Conservation (phyloP, 2,797 vertebrate species). For the Mormyrus proboscirostris region DNA sequence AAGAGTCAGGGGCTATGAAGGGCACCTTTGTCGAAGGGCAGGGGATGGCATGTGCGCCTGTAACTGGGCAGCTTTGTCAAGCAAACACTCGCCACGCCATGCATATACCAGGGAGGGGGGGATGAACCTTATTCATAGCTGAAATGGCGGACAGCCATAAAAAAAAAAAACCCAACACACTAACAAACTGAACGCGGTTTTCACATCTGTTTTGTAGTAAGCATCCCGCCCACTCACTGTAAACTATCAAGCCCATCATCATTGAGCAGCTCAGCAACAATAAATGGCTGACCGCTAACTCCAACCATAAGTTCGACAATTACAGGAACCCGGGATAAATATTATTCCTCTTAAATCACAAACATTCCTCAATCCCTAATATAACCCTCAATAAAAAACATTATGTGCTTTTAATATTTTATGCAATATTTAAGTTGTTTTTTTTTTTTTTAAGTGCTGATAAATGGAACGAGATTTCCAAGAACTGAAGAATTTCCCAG, state of each 20-base stretch:
- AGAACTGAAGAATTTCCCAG: neutral
- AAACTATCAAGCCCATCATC: neutral
- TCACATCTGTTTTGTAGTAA: constrained; percentile 26
- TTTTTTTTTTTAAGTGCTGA: neutral
- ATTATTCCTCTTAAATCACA: neutral
- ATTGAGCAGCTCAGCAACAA: neutral
- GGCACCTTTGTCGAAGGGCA: neutral
- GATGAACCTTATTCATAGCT: constrained; percentile 41
- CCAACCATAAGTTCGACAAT: constrained; percentile 4
- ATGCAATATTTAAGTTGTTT: neutral
- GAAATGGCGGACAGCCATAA: constrained; percentile 37
- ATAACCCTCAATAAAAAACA: neutral
- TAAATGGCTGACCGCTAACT: neutral
- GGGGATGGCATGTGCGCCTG: neutral
- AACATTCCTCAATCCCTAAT: neutral
- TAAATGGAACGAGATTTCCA: neutral
- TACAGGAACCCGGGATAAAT: constrained; percentile 11
- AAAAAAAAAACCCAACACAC: constrained; percentile 33
- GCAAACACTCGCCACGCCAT: constrained; percentile 48
- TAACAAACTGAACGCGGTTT: constrained; percentile 22
- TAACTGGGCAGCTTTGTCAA: constrained; percentile 39
- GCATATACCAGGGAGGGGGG: constrained; percentile 33
- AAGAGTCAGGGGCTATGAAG: constrained; percentile 4
- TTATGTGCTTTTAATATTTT: neutral
- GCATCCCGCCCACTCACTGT: constrained; percentile 24